A percentile compares a stretch with the other conserved stretches of the same genome.
Conservation (phyloP, 2,888 invertebrate species). For the Andrena hattorfiana region DNA sequence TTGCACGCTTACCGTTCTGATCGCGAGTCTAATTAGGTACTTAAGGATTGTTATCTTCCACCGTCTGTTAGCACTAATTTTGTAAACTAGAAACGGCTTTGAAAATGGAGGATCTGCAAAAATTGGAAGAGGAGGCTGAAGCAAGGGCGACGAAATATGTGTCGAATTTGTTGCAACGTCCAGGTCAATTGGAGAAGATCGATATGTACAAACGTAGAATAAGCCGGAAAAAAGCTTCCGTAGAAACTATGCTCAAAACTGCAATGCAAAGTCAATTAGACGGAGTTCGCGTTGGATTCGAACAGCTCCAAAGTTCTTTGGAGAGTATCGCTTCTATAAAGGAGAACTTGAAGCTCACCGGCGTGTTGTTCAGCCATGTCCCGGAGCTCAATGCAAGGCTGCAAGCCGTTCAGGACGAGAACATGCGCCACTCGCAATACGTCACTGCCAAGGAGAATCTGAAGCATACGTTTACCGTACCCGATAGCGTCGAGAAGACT, state of each 20-base stretch:
- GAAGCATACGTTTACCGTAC: conserved; percentile 99
- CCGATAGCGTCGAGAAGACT: conserved; percentile 97
- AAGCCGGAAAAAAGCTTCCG: conserved; percentile 93
- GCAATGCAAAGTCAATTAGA: conserved; percentile 99
- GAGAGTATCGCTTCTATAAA: conserved; percentile 91
- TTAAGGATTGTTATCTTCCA: background rate
- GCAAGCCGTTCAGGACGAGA: conserved; percentile 95
- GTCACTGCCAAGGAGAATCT: conserved; percentile 99
- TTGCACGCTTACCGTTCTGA: background rate
- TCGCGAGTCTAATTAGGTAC: conserved; percentile 7
- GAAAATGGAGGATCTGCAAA: conserved; percentile 84
- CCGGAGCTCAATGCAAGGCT: conserved; percentile 93
- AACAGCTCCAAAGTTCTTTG: conserved; percentile 94
- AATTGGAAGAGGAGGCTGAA: conserved; percentile 92
- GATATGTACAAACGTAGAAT: conserved; percentile 92
- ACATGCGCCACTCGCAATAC: conserved; percentile 97
- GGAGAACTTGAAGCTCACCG: conserved; percentile 86
- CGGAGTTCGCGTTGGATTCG: conserved; percentile 97
- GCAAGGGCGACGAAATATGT: conserved; percentile 93
- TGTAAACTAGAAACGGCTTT: conserved; percentile 9
- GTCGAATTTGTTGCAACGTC: conserved; percentile 96
- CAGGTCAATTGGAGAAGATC: conserved; percentile 97
- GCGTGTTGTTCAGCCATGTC: conserved; percentile 90
- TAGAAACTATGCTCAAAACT: conserved; percentile 98
- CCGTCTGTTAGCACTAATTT: conserved; percentile 23